These are phyloP conservation scores for Lymantria dispar DNA, from an alignment of 2,888 invertebrate genomes.

Conservation along the genomic window DNA sequence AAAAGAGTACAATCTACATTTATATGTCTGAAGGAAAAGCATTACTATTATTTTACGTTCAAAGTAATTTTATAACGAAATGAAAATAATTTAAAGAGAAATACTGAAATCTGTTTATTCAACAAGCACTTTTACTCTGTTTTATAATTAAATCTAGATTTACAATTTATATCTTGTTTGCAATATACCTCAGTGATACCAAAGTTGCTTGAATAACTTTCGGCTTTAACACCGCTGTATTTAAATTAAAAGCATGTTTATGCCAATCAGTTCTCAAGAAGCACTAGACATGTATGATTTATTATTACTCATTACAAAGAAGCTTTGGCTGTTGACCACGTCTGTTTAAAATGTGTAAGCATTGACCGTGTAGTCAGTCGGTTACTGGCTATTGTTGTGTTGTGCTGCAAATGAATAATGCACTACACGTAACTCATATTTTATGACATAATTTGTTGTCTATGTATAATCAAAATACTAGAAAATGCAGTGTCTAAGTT, in stretches of 20 bases:
- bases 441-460: conserved; percentile 45
- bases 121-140: no score
- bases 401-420: conserved; percentile 55
- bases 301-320: conserved; percentile 28
- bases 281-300: conserved; percentile 24
- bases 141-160: no score
- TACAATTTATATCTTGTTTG: no score
- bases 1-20: no score
- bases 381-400: conserved; percentile 52
- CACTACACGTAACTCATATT: conserved; percentile 52
- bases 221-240: no score
- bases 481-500: conserved; percentile 37
- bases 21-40: no score
- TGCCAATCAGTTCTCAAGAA: conserved; percentile 1
- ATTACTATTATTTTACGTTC: no score
- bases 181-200: no score
- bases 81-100: no score
- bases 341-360: conserved; percentile 46
- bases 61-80: no score
- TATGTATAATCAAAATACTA: conserved; percentile 43
- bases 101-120: no score
- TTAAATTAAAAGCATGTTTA: not conserved
- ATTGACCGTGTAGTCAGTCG: conserved; percentile 37
- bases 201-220: no score
- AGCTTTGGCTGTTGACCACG: conserved; percentile 40